Evolutionary conservation across 1,140 invertebrate genomes (phyloP).

Genomic region (Drosophila kepulauana): DNA sequence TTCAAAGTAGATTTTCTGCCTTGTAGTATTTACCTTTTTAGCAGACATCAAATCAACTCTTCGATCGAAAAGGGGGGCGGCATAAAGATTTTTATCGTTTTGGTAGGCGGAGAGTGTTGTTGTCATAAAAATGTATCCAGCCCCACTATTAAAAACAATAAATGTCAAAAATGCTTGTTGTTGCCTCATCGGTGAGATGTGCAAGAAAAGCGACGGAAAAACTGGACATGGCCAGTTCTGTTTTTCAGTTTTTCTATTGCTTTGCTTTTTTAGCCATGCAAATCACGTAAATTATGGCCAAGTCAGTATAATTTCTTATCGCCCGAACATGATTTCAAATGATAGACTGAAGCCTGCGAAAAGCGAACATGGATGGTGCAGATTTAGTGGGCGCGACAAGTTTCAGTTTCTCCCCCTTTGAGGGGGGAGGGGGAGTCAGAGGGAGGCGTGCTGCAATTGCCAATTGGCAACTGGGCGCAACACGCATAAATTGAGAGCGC

Average conservation of each 20-base stretch:
- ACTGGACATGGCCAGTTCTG: constrained; percentile 44
- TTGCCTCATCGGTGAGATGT: constrained; percentile 20
- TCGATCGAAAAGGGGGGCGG: constrained; percentile 10
- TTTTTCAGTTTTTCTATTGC: constrained; percentile 13
- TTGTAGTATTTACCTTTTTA: constrained; percentile 30
- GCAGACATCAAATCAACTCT: constrained; percentile 11
- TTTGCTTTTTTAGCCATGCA: constrained; percentile 61
- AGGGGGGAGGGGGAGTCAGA: background rate
- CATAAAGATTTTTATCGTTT: constrained; percentile 73
- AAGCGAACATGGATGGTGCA: constrained; percentile 33
- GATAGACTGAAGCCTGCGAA: constrained; percentile 63
- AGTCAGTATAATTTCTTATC: constrained; percentile 79
- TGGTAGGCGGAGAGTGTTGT: background rate
- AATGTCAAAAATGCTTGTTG: constrained; percentile 63
- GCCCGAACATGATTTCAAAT: constrained; percentile 78
- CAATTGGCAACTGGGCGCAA: constrained; percentile 76
- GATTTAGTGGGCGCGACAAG: constrained; percentile 78
- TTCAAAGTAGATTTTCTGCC: constrained; percentile 40
- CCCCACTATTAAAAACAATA: constrained; percentile 79
- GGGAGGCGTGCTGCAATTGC: constrained; percentile 52
- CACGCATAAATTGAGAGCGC: constrained; percentile 78
- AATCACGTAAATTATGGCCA: constrained; percentile 82
- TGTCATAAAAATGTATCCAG: constrained; percentile 64
- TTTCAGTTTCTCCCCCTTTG: constrained; percentile 42
- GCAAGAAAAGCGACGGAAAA: constrained; percentile 25